Conservation (phyloP, 2,797 vertebrate species). For the Halcyon badia region DNA sequence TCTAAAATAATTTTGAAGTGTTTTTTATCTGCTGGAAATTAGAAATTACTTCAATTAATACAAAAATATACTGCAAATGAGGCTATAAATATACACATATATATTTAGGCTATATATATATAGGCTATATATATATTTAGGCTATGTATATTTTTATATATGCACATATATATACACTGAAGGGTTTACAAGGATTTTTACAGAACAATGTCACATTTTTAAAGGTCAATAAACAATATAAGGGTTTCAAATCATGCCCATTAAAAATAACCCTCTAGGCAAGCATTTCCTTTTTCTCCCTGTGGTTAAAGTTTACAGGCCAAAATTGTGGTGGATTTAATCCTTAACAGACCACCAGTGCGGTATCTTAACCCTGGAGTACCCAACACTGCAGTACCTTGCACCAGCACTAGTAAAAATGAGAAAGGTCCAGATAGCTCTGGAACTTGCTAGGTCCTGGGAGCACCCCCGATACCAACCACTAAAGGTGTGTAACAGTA, state of each 20-base stretch:
- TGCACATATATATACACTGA: neutral
- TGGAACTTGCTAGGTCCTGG: neutral
- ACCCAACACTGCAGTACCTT: neutral
- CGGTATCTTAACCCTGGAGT: neutral
- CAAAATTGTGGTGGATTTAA: neutral
- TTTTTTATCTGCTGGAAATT: constrained; percentile 55
- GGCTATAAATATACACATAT: constrained; percentile 61
- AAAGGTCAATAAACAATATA: constrained; percentile 43
- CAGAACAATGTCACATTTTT: constrained; percentile 43
- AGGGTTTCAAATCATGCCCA: neutral
- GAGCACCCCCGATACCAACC: neutral
- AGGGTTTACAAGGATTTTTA: constrained; percentile 55
- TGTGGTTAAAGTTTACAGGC: neutral
- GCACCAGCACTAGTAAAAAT: neutral
- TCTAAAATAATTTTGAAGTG: constrained; percentile 71
- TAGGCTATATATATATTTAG: constrained; percentile 5
- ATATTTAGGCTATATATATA: constrained; percentile 50
- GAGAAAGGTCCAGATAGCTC: neutral
- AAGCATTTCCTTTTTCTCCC: neutral
- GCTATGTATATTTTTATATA: constrained; percentile 35
- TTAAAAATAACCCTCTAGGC: constrained; percentile 4
- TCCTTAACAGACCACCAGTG: neutral
- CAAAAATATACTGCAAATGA: constrained; percentile 54
- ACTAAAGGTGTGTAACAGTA: neutral
- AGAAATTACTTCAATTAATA: constrained; percentile 73